Percentiles rank a stretch among this genome's conserved stretches.
phyloP scores from a whole-genome alignment of 2,797 vertebrate genomes.

The Sciurus vulgaris region DNA sequence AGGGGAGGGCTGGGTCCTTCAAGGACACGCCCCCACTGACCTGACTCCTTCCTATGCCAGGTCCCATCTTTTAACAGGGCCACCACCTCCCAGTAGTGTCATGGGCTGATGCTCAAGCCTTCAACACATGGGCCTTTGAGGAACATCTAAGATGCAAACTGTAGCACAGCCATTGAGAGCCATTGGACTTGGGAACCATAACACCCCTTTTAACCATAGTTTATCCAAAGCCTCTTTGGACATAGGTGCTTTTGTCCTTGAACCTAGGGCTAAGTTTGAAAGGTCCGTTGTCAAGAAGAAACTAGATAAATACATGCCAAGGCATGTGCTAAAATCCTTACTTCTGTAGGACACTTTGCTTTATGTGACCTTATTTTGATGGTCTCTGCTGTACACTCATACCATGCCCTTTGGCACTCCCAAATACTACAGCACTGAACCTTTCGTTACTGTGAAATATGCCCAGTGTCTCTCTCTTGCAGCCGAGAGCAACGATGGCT shows the following conservation, averaged over 20 bases:
- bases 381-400: not conserved
- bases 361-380: not conserved
- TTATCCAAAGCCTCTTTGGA: not conserved
- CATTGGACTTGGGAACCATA: not conserved
- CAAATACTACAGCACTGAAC: accelerated
- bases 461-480: slow-evolving; percentile 81
- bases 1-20: not conserved
- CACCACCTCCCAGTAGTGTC: not conserved
- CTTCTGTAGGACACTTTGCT: not conserved
- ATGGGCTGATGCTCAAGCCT: not conserved
- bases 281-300: not conserved
- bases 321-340: not conserved
- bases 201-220: not conserved
- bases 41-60: not conserved
- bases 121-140: not conserved
- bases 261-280: not conserved
- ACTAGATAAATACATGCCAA: not conserved
- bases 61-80: not conserved
- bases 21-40: not conserved
- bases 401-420: accelerated
- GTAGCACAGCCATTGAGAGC: no score
- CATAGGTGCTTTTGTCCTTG: not conserved
- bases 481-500: slow-evolving; percentile 92
- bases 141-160: not conserved
- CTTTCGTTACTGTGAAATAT: not conserved